phyloP scores from a whole-genome alignment of 2,113 vertebrate species.

The Hyla sarda region DNA sequence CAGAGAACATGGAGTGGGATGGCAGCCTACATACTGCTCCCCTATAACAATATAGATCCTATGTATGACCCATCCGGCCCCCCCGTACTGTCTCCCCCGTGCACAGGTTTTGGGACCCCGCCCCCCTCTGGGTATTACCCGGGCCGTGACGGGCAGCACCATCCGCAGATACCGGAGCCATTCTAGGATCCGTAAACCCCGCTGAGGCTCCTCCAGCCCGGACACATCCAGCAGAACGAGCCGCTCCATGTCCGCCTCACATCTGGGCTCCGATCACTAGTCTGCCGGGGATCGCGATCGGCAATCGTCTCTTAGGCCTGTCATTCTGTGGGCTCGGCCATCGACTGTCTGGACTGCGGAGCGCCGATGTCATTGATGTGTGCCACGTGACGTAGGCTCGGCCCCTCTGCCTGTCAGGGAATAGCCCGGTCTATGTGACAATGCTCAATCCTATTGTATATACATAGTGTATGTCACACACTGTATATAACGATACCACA shows the following conservation, averaged over 20 bases:
- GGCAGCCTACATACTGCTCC: too few species aligned
- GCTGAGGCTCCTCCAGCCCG: slow-evolving; percentile 42
- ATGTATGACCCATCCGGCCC: neutral
- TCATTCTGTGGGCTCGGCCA: neutral
- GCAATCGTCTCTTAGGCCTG: slow-evolving; percentile 12
- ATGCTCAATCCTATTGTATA: too few species aligned
- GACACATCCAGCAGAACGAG: slow-evolving; percentile 1
- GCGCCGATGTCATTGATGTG: slow-evolving; percentile 33
- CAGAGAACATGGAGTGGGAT: neutral
- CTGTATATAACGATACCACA: too few species aligned
- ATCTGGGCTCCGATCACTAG: neutral
- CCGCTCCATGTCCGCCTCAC: slow-evolving; percentile 19
- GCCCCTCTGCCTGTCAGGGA: too few species aligned
- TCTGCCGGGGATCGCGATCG: slow-evolving; percentile 15
- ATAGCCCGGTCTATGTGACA: too few species aligned
- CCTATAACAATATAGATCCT: neutral
- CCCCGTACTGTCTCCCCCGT: neutral
- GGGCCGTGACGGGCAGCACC: slow-evolving; percentile 41
- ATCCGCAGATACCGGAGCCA: slow-evolving; percentile 53
- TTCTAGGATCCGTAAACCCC: slow-evolving; percentile 34
- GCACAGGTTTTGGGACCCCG: neutral
- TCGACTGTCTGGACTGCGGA: slow-evolving; percentile 9
- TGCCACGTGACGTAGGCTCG: too few species aligned
- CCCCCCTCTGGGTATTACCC: slow-evolving; percentile 45
- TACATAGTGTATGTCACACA: too few species aligned